Base-by-base conservation (phyloP, 2,888 invertebrate genomes). In the Hydriomena furcata region DNA sequence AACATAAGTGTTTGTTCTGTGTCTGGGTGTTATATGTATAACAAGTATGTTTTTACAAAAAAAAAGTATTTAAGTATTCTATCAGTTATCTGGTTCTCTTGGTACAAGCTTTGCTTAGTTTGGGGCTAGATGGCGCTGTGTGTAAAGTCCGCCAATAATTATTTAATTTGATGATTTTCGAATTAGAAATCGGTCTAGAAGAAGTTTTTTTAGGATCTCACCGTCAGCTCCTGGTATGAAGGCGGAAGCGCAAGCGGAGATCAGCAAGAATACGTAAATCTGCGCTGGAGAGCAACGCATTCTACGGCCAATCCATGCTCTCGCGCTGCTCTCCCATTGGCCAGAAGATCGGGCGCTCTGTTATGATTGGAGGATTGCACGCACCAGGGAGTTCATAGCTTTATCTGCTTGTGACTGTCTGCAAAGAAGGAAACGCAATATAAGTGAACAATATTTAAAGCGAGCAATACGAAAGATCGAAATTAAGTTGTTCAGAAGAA, bases 231-330 rank as follows among this genome's bases (percentile, higher is more conserved):
- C 88, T 40, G 88, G 85, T 63, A 85, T 76, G 65, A 88, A 87
- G 52, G 81, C 77, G 65, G 76, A 66, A 62, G 73, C 73, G 61
- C 74, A 61, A 58, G 76, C 71, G 61, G 74, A 74, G 69, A 82
- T 72, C 71, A 84, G 79, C 76, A 82, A 73, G 64, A 83, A 71
- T 68, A 85, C 61, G 66, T 72, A 74, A 75, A 85, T 65, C 43
- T 72, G 87, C 84, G 87, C 83, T 78, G 73, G 59, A 65, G 68
- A 76, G 80, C 76, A 78, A 86, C 87, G 86, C 89, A 90, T 90
- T 68, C 88, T 89, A 89, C 71, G 87, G 84, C 65, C 85, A 88
- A 86, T 86, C 88, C 89, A 89, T 89, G 79, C 87, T 86, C 80
- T 65, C 60, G 68, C 69, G 68, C 69, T 66, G 70, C 64, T 61